These are phyloP conservation scores for Zosterops japonicus DNA, from an alignment of 2,113 vertebrate genomes.

Conservation along the genomic window DNA sequence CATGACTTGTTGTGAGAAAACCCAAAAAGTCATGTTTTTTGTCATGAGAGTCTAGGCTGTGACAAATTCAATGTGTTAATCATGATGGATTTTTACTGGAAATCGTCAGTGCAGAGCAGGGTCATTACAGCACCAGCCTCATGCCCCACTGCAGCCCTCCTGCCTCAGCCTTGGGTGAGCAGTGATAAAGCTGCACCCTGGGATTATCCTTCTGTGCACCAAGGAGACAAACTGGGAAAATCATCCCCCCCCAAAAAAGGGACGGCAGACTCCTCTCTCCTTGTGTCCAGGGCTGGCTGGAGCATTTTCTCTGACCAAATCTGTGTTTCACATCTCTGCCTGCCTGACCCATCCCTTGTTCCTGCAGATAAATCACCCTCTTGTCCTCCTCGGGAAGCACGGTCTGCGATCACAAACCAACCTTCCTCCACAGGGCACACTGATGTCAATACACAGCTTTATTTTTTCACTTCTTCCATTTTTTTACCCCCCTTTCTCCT, in stretches of 20 bases:
- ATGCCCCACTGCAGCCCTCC: background rate
- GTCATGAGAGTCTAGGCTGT: slow-evolving; percentile 51
- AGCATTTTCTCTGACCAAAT: background rate
- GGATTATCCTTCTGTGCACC: background rate
- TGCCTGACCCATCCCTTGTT: slow-evolving; percentile 16
- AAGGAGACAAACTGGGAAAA: background rate
- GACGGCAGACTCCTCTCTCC: background rate
- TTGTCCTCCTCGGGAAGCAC: slow-evolving; percentile 31
- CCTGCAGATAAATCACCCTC: slow-evolving; percentile 37
- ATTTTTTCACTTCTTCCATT: background rate
- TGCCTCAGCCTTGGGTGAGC: background rate
- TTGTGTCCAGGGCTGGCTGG: background rate
- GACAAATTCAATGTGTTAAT: slow-evolving; percentile 45
- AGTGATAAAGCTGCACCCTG: background rate
- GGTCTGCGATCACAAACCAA: background rate
- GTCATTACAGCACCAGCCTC: background rate
- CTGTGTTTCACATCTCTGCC: background rate
- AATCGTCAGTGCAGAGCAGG: background rate
- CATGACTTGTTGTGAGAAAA: slow-evolving; percentile 61
- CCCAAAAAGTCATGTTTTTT: slow-evolving; percentile 55
- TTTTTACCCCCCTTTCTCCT: background rate
- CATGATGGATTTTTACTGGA: slow-evolving; percentile 59
- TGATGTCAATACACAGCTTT: background rate
- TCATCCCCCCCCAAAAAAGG: background rate
- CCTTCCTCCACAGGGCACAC: background rate